A percentile compares a stretch with the other conserved stretches of the same genome.
These are phyloP conservation scores for Fukomys damarensis DNA, from an alignment of 2,113 vertebrate genomes.

Conservation along the genomic window DNA sequence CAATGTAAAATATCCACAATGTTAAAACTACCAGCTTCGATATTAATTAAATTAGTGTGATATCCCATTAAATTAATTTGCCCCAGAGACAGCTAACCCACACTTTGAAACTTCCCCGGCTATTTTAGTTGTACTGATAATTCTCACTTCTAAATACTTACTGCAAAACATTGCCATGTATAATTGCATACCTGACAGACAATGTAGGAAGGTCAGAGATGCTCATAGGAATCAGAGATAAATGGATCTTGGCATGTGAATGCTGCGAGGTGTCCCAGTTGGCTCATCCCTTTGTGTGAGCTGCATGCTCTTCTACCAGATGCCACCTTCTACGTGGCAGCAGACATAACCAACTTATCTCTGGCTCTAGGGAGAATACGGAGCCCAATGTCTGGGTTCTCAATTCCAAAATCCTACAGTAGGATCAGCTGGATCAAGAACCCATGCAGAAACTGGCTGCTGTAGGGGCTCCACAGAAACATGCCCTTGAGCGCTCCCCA, in stretches of 20 bases:
- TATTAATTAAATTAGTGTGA: conserved; percentile 10
- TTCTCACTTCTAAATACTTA: neutral
- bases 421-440: neutral
- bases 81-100: neutral
- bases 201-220: neutral
- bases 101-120: neutral
- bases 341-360: neutral
- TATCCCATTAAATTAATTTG: neutral
- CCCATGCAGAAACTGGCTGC: neutral
- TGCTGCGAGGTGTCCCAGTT: neutral
- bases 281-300: neutral
- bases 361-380: neutral
- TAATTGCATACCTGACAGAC: neutral
- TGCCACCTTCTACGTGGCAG: neutral
- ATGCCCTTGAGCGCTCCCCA: neutral
- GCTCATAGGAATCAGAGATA: neutral
- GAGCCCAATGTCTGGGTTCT: neutral
- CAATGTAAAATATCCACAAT: conserved; percentile 14
- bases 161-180: neutral
- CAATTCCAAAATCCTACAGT: neutral
- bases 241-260: neutral
- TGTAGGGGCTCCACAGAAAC: neutral
- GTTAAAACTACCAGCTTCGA: neutral
- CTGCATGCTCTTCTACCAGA: neutral
- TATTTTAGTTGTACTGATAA: neutral